Percentiles rank a stretch among this genome's conserved stretches.
phyloP scores from a whole-genome alignment of 2,113 vertebrate genomes.

The Protobothrops mucrosquamatus region DNA sequence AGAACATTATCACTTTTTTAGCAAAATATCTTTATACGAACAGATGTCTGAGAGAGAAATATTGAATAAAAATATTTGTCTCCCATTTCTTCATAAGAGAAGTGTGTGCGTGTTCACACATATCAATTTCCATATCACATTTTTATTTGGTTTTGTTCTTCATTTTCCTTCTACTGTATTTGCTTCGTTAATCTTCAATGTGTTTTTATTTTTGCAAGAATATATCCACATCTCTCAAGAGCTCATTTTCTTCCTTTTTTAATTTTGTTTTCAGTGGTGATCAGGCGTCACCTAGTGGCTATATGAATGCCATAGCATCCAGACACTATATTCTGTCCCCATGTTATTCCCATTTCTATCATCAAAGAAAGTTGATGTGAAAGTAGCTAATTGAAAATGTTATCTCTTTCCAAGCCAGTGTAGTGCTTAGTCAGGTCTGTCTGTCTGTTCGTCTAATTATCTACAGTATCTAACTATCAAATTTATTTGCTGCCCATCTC shows the following conservation, averaged over 20 bases:
- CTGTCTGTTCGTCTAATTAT: too few species aligned
- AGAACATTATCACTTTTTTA: not conserved
- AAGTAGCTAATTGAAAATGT: conserved; percentile 35
- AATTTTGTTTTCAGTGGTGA: not conserved
- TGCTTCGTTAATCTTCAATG: not conserved
- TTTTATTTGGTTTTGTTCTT: not conserved
- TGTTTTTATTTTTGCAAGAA: not conserved
- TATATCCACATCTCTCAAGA: not conserved
- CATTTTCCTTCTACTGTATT: not conserved
- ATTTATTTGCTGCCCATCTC: not conserved
- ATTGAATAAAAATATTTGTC: not conserved
- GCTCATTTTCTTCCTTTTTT: not conserved
- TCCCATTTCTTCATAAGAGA: not conserved
- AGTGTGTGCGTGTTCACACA: not conserved
- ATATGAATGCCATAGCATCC: not conserved
- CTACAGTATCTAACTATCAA: not conserved
- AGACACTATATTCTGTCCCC: not conserved
- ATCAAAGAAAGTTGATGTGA: not conserved
- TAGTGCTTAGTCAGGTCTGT: not conserved
- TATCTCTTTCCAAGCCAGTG: conserved; percentile 9
- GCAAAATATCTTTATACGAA: not conserved
- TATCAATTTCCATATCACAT: not conserved
- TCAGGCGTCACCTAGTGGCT: not conserved
- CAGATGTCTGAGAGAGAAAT: not conserved
- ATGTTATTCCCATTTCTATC: not conserved